Percentiles rank a stretch among this genome's conserved stretches.
phyloP scores from a whole-genome alignment of 2,113 vertebrate species.

The Pollachius pollachius region DNA sequence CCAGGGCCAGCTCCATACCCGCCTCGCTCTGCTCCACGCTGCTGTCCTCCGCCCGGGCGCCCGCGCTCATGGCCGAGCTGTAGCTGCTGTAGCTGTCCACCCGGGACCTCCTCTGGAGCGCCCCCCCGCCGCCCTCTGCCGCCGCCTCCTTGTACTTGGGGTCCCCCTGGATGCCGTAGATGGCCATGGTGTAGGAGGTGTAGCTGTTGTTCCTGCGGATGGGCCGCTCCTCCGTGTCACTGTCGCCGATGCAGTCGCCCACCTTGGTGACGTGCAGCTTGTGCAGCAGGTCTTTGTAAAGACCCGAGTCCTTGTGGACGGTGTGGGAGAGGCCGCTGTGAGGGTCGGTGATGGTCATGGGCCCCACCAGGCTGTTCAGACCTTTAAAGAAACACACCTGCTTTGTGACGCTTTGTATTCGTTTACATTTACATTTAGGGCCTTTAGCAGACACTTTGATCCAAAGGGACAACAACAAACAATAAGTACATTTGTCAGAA shows the following conservation, averaged over 20 bases:
- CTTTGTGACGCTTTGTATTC: background rate
- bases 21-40: slow-evolving; percentile 58
- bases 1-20: slow-evolving; percentile 59
- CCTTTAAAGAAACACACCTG: slow-evolving; percentile 33
- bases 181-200: slow-evolving; percentile 96
- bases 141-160: slow-evolving; percentile 68
- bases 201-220: slow-evolving; percentile 95
- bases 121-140: slow-evolving; percentile 58
- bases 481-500: background rate
- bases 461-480: background rate
- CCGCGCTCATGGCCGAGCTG: slow-evolving; percentile 81
- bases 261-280: slow-evolving; percentile 92
- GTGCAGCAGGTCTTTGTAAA: slow-evolving; percentile 95
- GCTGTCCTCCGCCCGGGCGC: slow-evolving; percentile 25
- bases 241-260: slow-evolving; percentile 92
- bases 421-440: background rate
- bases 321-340: slow-evolving; percentile 89
- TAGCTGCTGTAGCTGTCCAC: slow-evolving; percentile 95
- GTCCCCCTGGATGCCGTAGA: slow-evolving; percentile 91
- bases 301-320: slow-evolving; percentile 90
- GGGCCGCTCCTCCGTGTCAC: slow-evolving; percentile 82
- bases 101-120: slow-evolving; percentile 78
- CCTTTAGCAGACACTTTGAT: background rate
- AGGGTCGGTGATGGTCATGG: slow-evolving; percentile 80
- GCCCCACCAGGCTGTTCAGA: slow-evolving; percentile 74